Evolutionary conservation across 2,888 invertebrate genomes (phyloP), one percentile per base, ranked within the genome.

Genomic region (Diloba caeruleocephala): DNA sequence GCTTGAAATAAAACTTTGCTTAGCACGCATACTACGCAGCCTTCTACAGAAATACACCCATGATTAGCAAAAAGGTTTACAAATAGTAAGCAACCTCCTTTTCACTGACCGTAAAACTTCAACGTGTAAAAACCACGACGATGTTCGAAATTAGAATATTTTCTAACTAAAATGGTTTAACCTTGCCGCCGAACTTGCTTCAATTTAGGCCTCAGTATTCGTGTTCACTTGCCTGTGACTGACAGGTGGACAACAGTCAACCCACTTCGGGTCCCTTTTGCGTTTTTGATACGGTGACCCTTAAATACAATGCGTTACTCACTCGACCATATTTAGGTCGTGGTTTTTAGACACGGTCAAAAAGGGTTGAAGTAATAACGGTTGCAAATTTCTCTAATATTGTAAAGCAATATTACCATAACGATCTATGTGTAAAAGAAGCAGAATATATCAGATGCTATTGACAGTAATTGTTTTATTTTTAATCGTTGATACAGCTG

Each of bases 61-160:
- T 41, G 12, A 55, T 42, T 21, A 55, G 38, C 58, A 49, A 64
- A 60, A 56, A 43, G 19, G 29, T 36, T 56, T 26, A 7, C n/a
- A n/a, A 32, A 55, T 9, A 25, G 13, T 13, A 9, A 17, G 7
- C 3, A 36, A 28, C 28, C 17, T 23, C 28, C 12, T 39, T 57
- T 57, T 49, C 25, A 15, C 23, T 17, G 26, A 23, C 12, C 26
- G 32, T 10, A 3, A 38, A 59, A 63, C 32, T 56, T 54, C 1
- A 10, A 6, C 19, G 26, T 10, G 15, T 39, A 41, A 56, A 55
- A 59, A 15, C 31, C 36, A 9, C 26, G 37, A 55, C 23, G 13
- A 7, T 9, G 36, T 39, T 44, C 28, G 21, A 19, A 15, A 31
- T 41, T 31, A 7, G n/a, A 50, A 46, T 37, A 32, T 38, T 15